Evolutionary conservation across 2,797 vertebrate species (phyloP).

Genomic region (Diplodus sargus): DNA sequence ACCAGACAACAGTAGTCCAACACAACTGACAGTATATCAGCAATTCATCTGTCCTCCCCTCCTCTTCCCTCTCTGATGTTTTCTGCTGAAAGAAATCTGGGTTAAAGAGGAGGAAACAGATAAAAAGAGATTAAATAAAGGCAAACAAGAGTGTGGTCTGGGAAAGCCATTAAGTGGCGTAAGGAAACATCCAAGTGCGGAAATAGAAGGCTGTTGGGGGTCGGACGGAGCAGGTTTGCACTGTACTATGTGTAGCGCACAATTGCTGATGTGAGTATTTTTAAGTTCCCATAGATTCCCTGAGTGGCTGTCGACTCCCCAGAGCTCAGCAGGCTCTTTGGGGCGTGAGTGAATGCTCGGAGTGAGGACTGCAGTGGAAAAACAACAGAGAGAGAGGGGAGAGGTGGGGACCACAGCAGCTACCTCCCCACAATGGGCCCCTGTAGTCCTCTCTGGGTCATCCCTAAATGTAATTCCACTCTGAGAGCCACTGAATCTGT

Average conservation of each 20-base stretch:
- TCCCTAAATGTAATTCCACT: slow-evolving; percentile 50
- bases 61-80: not conserved
- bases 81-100: slow-evolving; percentile 48
- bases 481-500: slow-evolving; percentile 37
- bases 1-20: slow-evolving; percentile 47
- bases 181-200: slow-evolving; percentile 66
- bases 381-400: slow-evolving; percentile 53
- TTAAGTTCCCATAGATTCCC: slow-evolving; percentile 79
- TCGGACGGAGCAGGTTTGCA: slow-evolving; percentile 35
- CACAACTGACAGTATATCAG: slow-evolving; percentile 54
- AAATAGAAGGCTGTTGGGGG: slow-evolving; percentile 68
- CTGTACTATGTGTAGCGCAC: slow-evolving; percentile 57
- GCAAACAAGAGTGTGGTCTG: slow-evolving; percentile 69
- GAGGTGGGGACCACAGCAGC: slow-evolving; percentile 40
- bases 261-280: slow-evolving; percentile 81
- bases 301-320: slow-evolving; percentile 74
- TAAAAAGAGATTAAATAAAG: slow-evolving; percentile 70
- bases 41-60: slow-evolving; percentile 40
- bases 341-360: slow-evolving; percentile 70
- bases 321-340: slow-evolving; percentile 69
- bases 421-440: slow-evolving; percentile 16
- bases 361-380: slow-evolving; percentile 61
- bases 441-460: slow-evolving; percentile 20
- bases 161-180: slow-evolving; percentile 76
- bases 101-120: slow-evolving; percentile 53